Percentiles rank a stretch among this genome's conserved stretches.
phyloP scores from a whole-genome alignment of 2,888 invertebrate species.

The Idaea biselata region DNA sequence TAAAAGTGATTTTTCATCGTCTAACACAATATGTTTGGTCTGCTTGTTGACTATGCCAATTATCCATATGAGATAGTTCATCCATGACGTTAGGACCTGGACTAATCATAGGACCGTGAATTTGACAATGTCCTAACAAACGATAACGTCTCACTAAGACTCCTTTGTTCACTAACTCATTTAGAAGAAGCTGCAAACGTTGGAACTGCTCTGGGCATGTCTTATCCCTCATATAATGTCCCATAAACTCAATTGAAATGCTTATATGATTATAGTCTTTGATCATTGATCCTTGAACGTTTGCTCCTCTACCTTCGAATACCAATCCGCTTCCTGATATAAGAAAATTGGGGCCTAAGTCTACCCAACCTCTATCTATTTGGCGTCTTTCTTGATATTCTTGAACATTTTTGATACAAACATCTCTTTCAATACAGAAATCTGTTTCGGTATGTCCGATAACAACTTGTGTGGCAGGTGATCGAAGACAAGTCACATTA shows the following conservation, averaged over 20 bases:
- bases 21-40: neutral
- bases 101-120: constrained; percentile 37
- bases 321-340: constrained; percentile 58
- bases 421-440: constrained; percentile 44
- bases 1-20: neutral
- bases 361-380: constrained; percentile 42
- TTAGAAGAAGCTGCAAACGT: constrained; percentile 47
- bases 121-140: constrained; percentile 57
- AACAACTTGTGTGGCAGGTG: constrained; percentile 54
- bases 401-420: constrained; percentile 51
- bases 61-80: constrained; percentile 25
- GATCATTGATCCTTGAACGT: constrained; percentile 55
- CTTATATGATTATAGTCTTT: constrained; percentile 46
- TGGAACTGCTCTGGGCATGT: constrained; percentile 48
- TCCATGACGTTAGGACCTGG: constrained; percentile 55
- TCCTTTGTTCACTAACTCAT: constrained; percentile 41
- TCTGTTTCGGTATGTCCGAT: constrained; percentile 56
- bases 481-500: constrained; percentile 37
- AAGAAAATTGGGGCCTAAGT: constrained; percentile 66
- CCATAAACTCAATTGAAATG: constrained; percentile 63
- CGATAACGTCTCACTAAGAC: constrained; percentile 47
- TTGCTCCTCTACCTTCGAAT: constrained; percentile 68
- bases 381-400: constrained; percentile 48
- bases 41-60: neutral
- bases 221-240: constrained; percentile 46